Conservation (phyloP, 1,140 invertebrate genomes). For the Apis dorsata region DNA sequence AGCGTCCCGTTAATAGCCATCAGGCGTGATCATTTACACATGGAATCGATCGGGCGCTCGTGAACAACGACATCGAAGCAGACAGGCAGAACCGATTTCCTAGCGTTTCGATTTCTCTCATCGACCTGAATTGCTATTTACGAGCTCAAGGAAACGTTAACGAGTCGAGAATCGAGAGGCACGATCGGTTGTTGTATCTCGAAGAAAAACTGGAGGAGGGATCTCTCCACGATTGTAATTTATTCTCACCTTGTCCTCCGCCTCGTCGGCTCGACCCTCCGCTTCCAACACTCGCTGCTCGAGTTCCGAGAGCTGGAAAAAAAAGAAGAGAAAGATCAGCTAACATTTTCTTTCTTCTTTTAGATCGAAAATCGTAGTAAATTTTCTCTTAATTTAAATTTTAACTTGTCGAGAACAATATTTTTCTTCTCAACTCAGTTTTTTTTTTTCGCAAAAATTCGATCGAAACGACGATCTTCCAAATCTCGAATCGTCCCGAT, state of each 20-base stretch:
- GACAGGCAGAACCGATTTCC: background rate
- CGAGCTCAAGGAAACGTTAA: background rate
- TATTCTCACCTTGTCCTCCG: slow-evolving; percentile 92
- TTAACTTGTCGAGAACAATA: too few species aligned
- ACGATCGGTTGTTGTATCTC: background rate
- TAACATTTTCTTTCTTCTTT: background rate
- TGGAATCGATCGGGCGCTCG: background rate
- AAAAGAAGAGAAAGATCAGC: slow-evolving; percentile 82
- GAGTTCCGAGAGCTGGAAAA: slow-evolving; percentile 93
- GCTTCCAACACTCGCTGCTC: slow-evolving; percentile 94
- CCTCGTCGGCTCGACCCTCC: slow-evolving; percentile 93
- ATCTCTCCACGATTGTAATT: slow-evolving; percentile 1
- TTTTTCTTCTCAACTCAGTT: too few species aligned
- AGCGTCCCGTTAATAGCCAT: slow-evolving; percentile 27
- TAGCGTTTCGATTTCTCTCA: slow-evolving; percentile 3
- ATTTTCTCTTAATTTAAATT: too few species aligned
- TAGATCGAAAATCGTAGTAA: too few species aligned
- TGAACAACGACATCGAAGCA: background rate
- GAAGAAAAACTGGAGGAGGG: background rate
- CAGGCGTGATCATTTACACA: slow-evolving; percentile 23
- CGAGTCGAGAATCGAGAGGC: slow-evolving; percentile 3
- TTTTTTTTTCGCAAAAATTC: background rate
- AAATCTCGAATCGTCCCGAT: background rate
- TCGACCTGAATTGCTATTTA: background rate
- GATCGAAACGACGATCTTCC: too few species aligned